Conservation (phyloP, 2,113 vertebrate species). For the Oryzias curvinotus region DNA sequence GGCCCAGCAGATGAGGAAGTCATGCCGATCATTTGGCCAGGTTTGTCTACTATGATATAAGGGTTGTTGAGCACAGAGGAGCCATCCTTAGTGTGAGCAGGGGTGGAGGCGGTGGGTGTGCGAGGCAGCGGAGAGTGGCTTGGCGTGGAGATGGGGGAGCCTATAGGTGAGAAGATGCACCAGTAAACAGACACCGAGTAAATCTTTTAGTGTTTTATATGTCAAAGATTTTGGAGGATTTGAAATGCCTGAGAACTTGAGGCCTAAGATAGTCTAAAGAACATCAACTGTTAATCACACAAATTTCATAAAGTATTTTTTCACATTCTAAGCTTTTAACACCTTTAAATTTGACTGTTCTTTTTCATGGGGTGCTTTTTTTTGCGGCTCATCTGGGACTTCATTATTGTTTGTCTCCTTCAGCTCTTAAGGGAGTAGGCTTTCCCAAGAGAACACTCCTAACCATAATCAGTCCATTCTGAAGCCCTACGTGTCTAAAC, state of each 20-base stretch:
- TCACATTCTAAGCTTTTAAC: no score
- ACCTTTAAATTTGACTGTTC: no score
- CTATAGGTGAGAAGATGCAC: slow-evolving; percentile 65
- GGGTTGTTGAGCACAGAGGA: slow-evolving; percentile 85
- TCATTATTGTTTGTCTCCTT: no score
- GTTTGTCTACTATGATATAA: slow-evolving; percentile 90
- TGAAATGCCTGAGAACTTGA: not conserved
- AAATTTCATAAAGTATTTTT: no score
- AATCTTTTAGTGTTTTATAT: not conserved
- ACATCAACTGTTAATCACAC: no score
- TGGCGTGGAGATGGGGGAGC: slow-evolving; percentile 95
- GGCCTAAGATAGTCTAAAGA: no score
- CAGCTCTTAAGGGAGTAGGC: no score
- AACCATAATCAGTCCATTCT: no score
- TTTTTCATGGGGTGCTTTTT: no score
- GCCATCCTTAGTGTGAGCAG: slow-evolving; percentile 89
- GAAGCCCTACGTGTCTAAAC: no score
- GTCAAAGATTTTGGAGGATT: not conserved
- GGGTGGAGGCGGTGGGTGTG: slow-evolving; percentile 88
- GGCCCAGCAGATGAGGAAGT: slow-evolving; percentile 75
- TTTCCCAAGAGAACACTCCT: no score
- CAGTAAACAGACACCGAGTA: not conserved
- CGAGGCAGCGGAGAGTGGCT: slow-evolving; percentile 94
- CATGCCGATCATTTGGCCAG: slow-evolving; percentile 84
- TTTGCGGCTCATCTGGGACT: no score